Base-by-base conservation (phyloP, 92 coral and sea anemone genomes). In the Umimayanthus chanpuru region DNA sequence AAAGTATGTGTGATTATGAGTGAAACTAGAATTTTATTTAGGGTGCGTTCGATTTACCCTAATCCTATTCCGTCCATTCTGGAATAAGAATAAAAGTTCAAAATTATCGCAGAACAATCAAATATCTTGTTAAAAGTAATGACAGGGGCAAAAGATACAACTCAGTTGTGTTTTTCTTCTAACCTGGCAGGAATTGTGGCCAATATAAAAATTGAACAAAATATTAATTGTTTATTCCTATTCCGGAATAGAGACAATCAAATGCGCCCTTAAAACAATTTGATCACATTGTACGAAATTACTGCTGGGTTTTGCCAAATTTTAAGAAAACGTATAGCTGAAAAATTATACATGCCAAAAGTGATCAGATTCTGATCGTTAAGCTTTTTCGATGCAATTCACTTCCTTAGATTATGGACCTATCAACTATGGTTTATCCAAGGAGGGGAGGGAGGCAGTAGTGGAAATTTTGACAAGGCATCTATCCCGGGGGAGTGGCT, bases 241-340 rank as follows among this genome's bases (percentile, higher is more conserved):
- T 32, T 32, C 36, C 36, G 36, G 36, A 32, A 32, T 32, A 32
- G 36, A 32, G 36, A 0, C 36, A 32, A 32, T 32, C 36, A 2
- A 32, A 32, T 2, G 36, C 36, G 36, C 36, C 36, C 36, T 32
- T 32, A 76, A 20, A 43, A 41, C 58, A 41, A 50, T 75, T 75
- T 75, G 79, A 75, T 75, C 79, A 75, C 79, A 75, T 75, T 75
- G 79, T 75, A 75, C 50, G 55, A 75, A 15, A 39, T 75, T 75
- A 75, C 79, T 75, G 79, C 79, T 75, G 79, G 79, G 79, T 7
- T 75, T 75, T 75, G 79, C 79, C 79, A 75, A 75, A 75, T 75
- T 75, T 75, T 75, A 75, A 75, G 79, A 75, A 75, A 75, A 75
- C 79, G 79, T 75, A 75, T 75, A 75, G 79, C 79, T 75, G 53